These are phyloP conservation scores for Coendou prehensilis DNA, from an alignment of 2,797 vertebrate genomes.

Conservation along the genomic window DNA sequence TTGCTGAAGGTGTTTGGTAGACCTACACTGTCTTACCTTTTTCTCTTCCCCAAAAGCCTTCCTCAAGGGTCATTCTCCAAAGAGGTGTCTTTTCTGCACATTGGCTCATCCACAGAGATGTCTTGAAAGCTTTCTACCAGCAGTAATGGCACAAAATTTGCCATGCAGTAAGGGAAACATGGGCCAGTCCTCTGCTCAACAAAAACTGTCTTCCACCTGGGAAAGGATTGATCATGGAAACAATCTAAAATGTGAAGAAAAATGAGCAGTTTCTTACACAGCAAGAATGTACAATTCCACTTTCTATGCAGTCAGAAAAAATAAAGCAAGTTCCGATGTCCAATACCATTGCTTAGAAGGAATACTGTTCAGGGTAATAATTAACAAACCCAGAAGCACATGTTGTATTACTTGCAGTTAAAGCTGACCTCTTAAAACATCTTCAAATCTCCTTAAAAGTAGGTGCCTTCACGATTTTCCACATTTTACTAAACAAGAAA, in stretches of 20 bases:
- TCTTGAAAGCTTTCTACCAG: constrained; percentile 90
- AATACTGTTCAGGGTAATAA: neutral
- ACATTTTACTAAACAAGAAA: neutral
- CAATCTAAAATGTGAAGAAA: constrained; percentile 66
- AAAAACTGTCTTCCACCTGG: constrained; percentile 78
- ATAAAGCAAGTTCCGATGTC: neutral
- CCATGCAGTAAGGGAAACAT: constrained; percentile 88
- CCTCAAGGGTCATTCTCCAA: constrained; percentile 89
- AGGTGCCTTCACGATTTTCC: neutral
- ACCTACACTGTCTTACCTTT: neutral
- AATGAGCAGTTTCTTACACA: neutral
- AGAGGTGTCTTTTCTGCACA: constrained; percentile 90
- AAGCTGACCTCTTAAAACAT: neutral
- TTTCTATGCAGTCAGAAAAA: neutral
- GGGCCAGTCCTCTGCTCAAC: constrained; percentile 78
- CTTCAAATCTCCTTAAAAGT: neutral
- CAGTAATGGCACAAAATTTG: constrained; percentile 87
- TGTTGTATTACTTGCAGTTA: neutral
- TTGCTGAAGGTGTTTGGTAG: neutral
- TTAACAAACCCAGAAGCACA: neutral
- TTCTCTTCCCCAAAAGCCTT: constrained; percentile 88
- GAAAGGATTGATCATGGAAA: constrained; percentile 82
- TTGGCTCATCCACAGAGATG: constrained; percentile 90
- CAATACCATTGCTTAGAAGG: neutral
- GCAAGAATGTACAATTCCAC: neutral